A percentile compares a stretch with the other conserved stretches of the same genome.
Evolutionary conservation across 1,140 invertebrate genomes (phyloP).

Genomic region (Drosophila pseudoananassae): DNA sequence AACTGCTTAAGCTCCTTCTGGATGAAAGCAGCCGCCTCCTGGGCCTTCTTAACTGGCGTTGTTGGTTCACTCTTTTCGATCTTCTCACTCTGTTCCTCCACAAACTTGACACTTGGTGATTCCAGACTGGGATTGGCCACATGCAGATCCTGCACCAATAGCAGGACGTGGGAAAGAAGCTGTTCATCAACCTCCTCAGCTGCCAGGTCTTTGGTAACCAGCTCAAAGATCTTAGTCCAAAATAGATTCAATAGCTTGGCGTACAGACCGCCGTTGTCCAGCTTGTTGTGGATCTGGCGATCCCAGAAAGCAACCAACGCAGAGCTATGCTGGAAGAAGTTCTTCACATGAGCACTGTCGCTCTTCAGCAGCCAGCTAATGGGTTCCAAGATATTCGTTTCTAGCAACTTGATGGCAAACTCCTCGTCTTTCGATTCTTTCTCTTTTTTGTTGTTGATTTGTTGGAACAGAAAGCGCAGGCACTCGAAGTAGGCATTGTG

Average conservation of each 20-base stretch:
- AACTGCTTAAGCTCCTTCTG: constrained; percentile 84
- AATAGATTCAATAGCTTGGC: constrained; percentile 85
- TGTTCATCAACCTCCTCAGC: constrained; percentile 53
- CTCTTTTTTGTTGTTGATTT: constrained; percentile 59
- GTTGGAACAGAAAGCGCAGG: constrained; percentile 87
- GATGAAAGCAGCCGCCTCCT: constrained; percentile 59
- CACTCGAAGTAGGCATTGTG: constrained; percentile 89
- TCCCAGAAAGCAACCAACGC: constrained; percentile 86
- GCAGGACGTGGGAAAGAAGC: constrained; percentile 57
- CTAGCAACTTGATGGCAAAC: constrained; percentile 66
- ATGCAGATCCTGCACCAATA: constrained; percentile 69
- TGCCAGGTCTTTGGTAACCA: constrained; percentile 82
- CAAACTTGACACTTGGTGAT: constrained; percentile 69
- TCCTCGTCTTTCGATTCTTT: constrained; percentile 16
- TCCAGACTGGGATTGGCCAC: constrained; percentile 69
- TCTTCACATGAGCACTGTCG: constrained; percentile 76
- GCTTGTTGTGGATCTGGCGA: constrained; percentile 78
- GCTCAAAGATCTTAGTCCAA: constrained; percentile 85
- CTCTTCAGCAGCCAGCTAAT: constrained; percentile 84
- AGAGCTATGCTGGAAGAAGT: constrained; percentile 85
- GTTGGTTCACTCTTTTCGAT: constrained; percentile 25
- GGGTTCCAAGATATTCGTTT: constrained; percentile 84
- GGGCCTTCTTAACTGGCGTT: constrained; percentile 53
- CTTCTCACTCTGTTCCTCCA: constrained; percentile 7
- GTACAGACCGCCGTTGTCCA: constrained; percentile 78